phyloP scores from a whole-genome alignment of 2,888 invertebrate genomes.

The Drosophila rellima region DNA sequence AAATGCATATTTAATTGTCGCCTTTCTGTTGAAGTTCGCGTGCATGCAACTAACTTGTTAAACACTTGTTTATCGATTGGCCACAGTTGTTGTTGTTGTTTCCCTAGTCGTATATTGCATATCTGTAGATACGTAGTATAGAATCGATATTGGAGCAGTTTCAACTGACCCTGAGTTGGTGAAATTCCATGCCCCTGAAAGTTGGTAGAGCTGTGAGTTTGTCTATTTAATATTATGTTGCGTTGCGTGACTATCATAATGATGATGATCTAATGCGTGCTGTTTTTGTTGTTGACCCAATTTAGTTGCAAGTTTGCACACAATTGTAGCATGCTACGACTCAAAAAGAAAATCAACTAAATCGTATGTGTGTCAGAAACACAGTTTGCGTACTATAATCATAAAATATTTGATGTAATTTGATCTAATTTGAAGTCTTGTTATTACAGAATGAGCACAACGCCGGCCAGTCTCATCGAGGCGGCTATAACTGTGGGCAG shows the following conservation, averaged over 20 bases:
- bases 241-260: conserved; percentile 62
- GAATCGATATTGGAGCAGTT: conserved; percentile 64
- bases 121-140: conserved; percentile 36
- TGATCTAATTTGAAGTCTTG: conserved; percentile 23
- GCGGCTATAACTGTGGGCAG: conserved; percentile 71
- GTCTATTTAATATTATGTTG: conserved; percentile 42
- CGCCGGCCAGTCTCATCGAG: conserved; percentile 82
- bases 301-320: conserved; percentile 40
- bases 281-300: conserved; percentile 57
- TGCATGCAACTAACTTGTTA: conserved; percentile 39
- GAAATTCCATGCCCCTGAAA: conserved; percentile 30
- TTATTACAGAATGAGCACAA: conserved; percentile 79
- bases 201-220: conserved; percentile 17
- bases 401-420: conserved; percentile 7
- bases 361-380: background rate
- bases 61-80: conserved; percentile 63
- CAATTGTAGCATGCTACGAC: conserved; percentile 27
- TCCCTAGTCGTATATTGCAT: conserved; percentile 32
- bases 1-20: conserved; percentile 45
- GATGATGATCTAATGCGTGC: conserved; percentile 56
- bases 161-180: conserved; percentile 62
- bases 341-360: conserved; percentile 17
- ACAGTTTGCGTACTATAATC: background rate
- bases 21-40: conserved; percentile 34
- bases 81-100: conserved; percentile 23